Evolutionary conservation across 1,140 invertebrate species (phyloP).

Genomic region (Schlechtendalia chinensis): DNA sequence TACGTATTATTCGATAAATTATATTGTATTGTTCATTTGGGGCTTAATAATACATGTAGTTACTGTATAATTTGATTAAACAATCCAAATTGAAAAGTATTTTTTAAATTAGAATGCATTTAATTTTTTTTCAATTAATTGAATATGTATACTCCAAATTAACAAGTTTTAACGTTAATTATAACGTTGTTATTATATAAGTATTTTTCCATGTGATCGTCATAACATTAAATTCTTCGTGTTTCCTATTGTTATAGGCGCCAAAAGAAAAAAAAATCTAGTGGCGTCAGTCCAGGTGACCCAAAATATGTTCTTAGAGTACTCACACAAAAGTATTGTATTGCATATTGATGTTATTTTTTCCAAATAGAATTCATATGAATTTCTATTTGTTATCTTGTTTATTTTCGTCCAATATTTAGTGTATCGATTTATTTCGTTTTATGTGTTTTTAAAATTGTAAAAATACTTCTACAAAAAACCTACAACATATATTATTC

Average conservation of each 20-base stretch:
- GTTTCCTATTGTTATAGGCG: neutral
- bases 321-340: conserved; percentile 12
- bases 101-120: no score
- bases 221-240: neutral
- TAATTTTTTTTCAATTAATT: no score
- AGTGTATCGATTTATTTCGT: neutral
- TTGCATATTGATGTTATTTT: neutral
- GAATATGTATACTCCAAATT: no score
- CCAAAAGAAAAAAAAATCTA: conserved; percentile 2
- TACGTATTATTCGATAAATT: no score
- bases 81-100: no score
- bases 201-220: no score
- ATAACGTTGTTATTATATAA: neutral
- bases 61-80: no score
- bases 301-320: neutral
- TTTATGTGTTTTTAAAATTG: neutral
- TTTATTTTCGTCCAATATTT: neutral
- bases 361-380: neutral
- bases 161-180: neutral
- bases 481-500: neutral
- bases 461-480: neutral
- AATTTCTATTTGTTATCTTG: neutral
- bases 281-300: conserved; percentile 25
- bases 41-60: no score
- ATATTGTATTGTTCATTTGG: no score